Percentiles rank a stretch among this genome's conserved stretches.
Evolutionary conservation across 2,113 vertebrate genomes (phyloP).

Genomic region (Campylorhamphus procurvoides): DNA sequence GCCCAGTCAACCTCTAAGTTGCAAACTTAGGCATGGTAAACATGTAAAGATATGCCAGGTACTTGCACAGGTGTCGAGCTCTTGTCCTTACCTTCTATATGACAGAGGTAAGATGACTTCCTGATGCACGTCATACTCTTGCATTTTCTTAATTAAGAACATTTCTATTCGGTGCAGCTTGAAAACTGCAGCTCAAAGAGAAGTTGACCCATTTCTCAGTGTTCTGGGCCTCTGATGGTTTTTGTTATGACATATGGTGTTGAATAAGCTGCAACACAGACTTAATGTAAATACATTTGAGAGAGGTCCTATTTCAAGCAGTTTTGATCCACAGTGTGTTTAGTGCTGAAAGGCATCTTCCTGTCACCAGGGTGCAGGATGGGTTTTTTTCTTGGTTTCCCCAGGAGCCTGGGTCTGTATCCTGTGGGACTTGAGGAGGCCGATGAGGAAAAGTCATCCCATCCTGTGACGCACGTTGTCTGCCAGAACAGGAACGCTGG

Average conservation of each 20-base stretch:
- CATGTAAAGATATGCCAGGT: fast-evolving
- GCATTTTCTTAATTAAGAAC: not conserved
- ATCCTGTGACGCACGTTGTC: constrained; percentile 4
- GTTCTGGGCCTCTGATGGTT: not conserved
- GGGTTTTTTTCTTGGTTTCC: not conserved
- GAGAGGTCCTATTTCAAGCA: not conserved
- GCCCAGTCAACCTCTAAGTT: not conserved
- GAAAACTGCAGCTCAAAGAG: not conserved
- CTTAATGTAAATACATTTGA: not conserved
- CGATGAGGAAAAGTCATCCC: constrained; percentile 1
- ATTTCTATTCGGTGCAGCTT: not conserved
- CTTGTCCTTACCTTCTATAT: not conserved
- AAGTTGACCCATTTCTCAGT: not conserved
- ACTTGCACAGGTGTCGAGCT: not conserved
- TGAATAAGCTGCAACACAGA: not conserved
- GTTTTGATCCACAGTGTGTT: not conserved
- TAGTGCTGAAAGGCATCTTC: not conserved
- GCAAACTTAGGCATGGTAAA: not conserved
- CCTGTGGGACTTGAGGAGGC: constrained; percentile 41
- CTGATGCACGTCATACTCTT: not conserved
- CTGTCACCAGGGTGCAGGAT: constrained; percentile 27
- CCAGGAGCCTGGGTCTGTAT: not conserved
- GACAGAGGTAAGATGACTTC: not conserved
- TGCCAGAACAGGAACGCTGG: not conserved
- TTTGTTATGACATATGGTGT: not conserved